Percentiles rank a stretch among this genome's conserved stretches.
Evolutionary conservation across 53 echinoderm and acorn worm species (phyloP).

Genomic region (Temnopleurus reevesii): DNA sequence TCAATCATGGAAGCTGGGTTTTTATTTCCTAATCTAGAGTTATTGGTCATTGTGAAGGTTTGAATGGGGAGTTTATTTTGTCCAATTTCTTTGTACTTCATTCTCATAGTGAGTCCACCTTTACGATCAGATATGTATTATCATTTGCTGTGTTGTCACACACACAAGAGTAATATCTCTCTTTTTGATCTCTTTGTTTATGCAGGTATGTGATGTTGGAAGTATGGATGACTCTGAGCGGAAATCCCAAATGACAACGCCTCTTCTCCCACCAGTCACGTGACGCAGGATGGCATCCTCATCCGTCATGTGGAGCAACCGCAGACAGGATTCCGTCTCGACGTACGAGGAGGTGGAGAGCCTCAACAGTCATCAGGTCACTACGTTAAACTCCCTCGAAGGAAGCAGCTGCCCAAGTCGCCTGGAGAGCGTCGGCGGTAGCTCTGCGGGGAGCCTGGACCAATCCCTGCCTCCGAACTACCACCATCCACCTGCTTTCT

Average conservation of each 20-base stretch:
- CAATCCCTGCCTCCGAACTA: constrained; percentile 40
- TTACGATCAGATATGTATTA: background rate
- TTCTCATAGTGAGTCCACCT: background rate
- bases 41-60: background rate
- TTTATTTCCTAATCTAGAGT: too few species aligned
- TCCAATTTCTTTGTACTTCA: background rate
- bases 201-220: constrained; percentile 32
- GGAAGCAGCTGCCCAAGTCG: constrained; percentile 81
- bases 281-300: constrained; percentile 24
- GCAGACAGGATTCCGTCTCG: constrained; percentile 74
- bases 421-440: constrained; percentile 73
- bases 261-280: background rate
- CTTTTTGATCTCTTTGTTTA: constrained; percentile 5
- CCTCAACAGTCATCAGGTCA: constrained; percentile 80
- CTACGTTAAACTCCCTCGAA: constrained; percentile 70
- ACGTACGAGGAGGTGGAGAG: constrained; percentile 87
- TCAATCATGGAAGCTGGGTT: too few species aligned
- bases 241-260: background rate
- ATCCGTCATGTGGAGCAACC: constrained; percentile 66
- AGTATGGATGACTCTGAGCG: constrained; percentile 7
- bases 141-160: background rate
- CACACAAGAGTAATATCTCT: background rate
- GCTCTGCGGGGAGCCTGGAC: constrained; percentile 70
- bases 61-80: background rate
- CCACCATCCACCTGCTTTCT: constrained; percentile 42